These are phyloP conservation scores for Lamellibrachia columna DNA, from an alignment of 2,888 invertebrate genomes.

Conservation along the genomic window DNA sequence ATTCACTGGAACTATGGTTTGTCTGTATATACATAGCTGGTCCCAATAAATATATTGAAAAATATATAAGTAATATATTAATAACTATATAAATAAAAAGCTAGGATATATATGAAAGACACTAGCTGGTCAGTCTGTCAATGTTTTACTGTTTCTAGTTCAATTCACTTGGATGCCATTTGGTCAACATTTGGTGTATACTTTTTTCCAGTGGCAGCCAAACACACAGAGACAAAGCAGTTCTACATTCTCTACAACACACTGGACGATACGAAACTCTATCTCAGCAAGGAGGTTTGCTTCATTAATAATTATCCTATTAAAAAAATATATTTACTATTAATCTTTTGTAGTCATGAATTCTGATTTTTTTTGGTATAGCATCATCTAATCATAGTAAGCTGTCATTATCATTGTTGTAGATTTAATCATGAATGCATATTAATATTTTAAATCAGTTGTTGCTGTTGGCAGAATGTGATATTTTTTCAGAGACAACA, in stretches of 20 bases:
- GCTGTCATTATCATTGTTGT: not conserved
- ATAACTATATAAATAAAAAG: too few relatives aligned
- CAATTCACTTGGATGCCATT: not conserved
- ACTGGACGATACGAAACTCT: constrained; percentile 90
- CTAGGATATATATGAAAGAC: too few relatives aligned
- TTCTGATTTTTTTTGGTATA: not conserved
- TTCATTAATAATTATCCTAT: not conserved
- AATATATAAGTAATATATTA: too few relatives aligned
- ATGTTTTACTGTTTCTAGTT: not conserved
- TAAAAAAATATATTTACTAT: not conserved
- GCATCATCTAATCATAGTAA: not conserved
- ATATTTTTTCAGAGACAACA: not conserved
- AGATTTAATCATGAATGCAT: not conserved
- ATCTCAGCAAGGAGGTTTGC: constrained; percentile 86
- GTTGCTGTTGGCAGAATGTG: not conserved
- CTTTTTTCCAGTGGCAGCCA: constrained; percentile 80
- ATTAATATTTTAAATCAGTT: not conserved
- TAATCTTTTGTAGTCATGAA: not conserved
- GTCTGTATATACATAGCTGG: too few relatives aligned
- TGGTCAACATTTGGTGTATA: not conserved
- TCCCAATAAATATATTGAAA: too few relatives aligned
- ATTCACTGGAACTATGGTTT: too few relatives aligned
- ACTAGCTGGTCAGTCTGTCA: not conserved
- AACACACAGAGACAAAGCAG: constrained; percentile 96
- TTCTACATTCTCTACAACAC: constrained; percentile 96